These are phyloP conservation scores for Drosophila ficusphila DNA, from an alignment of 1,140 invertebrate species.

Conservation along the genomic window DNA sequence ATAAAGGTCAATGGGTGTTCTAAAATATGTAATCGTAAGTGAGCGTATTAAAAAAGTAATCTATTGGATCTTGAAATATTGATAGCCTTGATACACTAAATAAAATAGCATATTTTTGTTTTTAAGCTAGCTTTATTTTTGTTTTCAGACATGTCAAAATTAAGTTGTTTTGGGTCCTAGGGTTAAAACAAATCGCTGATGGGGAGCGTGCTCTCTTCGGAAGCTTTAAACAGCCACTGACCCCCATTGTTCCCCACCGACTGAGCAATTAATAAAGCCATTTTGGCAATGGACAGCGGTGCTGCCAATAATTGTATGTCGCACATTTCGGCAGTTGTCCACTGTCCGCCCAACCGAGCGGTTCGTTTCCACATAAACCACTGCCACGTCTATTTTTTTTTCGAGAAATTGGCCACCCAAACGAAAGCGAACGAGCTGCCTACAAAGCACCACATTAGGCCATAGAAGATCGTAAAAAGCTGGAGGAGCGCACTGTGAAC, in stretches of 20 bases:
- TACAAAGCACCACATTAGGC: conserved; percentile 68
- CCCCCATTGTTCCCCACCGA: neutral
- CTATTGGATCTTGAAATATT: no score
- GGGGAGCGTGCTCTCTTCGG: neutral
- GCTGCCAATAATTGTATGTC: conserved; percentile 12
- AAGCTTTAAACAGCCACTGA: neutral
- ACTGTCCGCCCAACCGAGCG: conserved; percentile 20
- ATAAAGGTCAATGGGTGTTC: no score
- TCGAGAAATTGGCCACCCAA: neutral
- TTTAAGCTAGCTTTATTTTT: neutral
- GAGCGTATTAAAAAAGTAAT: no score
- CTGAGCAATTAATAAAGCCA: conserved; percentile 26
- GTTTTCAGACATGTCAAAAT: no score
- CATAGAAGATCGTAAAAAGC: conserved; percentile 15
- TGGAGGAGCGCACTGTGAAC: no score
- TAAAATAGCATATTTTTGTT: no score
- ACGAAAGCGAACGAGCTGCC: conserved; percentile 23
- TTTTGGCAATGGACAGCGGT: neutral
- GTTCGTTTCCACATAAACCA: conserved; percentile 8
- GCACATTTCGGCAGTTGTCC: conserved; percentile 30
- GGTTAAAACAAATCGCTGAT: neutral
- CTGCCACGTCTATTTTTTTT: neutral
- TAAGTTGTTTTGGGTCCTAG: neutral
- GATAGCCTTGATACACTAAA: no score
- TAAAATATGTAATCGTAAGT: no score